Base-by-base conservation (phyloP, 2,888 invertebrate species). In the Parelbella ahira region DNA sequence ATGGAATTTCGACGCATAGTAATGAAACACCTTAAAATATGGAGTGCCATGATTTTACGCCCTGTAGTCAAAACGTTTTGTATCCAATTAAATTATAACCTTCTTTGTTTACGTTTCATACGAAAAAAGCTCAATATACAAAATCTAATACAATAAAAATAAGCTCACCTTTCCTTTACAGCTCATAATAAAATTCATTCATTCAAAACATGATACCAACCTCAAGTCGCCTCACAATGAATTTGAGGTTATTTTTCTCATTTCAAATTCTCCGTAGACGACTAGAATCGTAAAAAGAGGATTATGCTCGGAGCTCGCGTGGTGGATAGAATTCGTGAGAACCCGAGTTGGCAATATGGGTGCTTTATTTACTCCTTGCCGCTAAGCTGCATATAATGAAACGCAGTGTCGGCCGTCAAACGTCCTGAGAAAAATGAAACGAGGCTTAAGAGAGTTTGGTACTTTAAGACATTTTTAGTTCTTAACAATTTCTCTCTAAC, bases 351-450 rank as follows among this genome's bases (percentile, higher is more conserved):
- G 84, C 80, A 86, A 87, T 84, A 86, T 80, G 79, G 78, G 67
- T 73, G 71, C 70, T 81, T 83, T 87, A 84, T 86, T 87, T 87
- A 81, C 82, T 71, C 68, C 58, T 64, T 68, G 68, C 75, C 71
- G 63, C 82, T 87, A 86, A 87, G 87, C 87, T 86, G 86, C 86
- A 86, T 84, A 86, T 87, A 87, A 87, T 87, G 86, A 87, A 84
- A 86, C 84, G 86, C 76, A 82, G 79, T 75, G 68, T 69, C 65
- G 75, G 68, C 76, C 79, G 82, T 77, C 78, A 74, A 66, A 65
- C 64, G 68, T 63, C 66, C 73, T 70, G 74, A 77, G 78, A 79
- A 75, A 47, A 45, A 47, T 36, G 33, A 15, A 19, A 48, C 25
- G 19, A 2, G n/a, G 51, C 47, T 20, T 18, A 4, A 49, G n/a